Evolutionary conservation across 2,797 vertebrate species (phyloP).

Genomic region (Schizopygopsis malacanthus): DNA sequence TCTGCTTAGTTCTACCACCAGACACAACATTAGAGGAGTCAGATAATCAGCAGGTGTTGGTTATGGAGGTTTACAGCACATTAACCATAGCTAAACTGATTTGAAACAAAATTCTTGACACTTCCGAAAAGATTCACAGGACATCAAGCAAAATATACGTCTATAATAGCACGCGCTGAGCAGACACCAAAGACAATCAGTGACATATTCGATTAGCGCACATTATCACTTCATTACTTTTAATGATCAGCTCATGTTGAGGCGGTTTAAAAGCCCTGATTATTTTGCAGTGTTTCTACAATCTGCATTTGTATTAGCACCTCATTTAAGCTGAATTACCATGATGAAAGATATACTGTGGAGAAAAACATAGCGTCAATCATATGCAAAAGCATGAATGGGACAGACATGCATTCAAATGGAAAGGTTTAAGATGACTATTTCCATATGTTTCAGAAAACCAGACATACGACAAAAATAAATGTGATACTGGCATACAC

Average conservation of each 20-base stretch:
- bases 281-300: constrained; percentile 38
- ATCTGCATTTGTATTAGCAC: constrained; percentile 36
- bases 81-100: constrained; percentile 8
- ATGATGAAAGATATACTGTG: constrained; percentile 37
- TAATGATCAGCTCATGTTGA: constrained; percentile 53
- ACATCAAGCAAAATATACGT: background rate
- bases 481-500: constrained; percentile 3
- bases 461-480: constrained; percentile 12
- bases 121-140: constrained; percentile 11
- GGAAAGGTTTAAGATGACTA: background rate
- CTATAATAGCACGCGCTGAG: background rate
- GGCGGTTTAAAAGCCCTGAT: constrained; percentile 47
- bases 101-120: background rate
- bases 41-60: constrained; percentile 31
- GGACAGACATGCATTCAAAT: constrained; percentile 23
- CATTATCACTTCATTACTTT: constrained; percentile 64
- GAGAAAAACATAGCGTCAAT: constrained; percentile 32
- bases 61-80: constrained; percentile 24
- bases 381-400: constrained; percentile 8
- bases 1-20: constrained; percentile 60
- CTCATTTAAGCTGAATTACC: constrained; percentile 34
- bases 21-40: constrained; percentile 50
- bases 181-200: constrained; percentile 28
- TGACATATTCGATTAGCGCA: constrained; percentile 60
- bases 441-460: constrained; percentile 1